Base-by-base conservation (phyloP, 2,888 invertebrate species). In the Leucophora obtusa region DNA sequence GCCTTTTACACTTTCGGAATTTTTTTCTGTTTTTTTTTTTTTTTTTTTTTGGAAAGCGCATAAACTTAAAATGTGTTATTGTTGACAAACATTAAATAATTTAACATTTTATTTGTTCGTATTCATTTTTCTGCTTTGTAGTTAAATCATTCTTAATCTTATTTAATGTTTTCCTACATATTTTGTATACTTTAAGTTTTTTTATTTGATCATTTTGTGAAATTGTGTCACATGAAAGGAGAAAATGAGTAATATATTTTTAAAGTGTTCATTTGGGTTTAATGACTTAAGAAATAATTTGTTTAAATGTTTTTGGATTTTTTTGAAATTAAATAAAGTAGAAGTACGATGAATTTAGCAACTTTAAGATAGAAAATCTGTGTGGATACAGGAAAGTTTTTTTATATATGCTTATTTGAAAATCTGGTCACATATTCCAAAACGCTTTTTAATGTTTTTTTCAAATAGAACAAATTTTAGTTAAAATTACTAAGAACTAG, bases 71-170 rank as follows among this genome's bases (percentile, higher is more conserved):
- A n/a, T 50, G 17, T 54, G 51, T 35, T 11, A 28, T 56, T 59
- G 51, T 59, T 63, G 76, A 70, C 76, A 76, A 33, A 70, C 43
- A 69, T 68, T 68, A 68, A 68, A 68, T 21, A 17, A 68, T 68
- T 54, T 53, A 62, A 53, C 59, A 66, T 54, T 24, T 35, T 28
- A 28, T 28, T 70, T 59, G 38, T 69, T 54, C 47, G 17, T 43
- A 59, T 54, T 47, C 71, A 54, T 63, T 58, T 65, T 74, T 28
- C 43, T 68, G 24, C 73, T 74, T 77, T 81, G 68, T 65, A 77
- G 59, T 59, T 66, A 65, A 65, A 70, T 77, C 70, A 56, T 51
- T 43, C 43, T 77, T 58, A 75, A 80, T 80, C 70, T 75, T 66
- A 68, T 71, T 75, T 66, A 66, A 68, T 80, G 53, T 53, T 24